Conservation (phyloP, 2,113 vertebrate species). For the Ceyx melanurus region DNA sequence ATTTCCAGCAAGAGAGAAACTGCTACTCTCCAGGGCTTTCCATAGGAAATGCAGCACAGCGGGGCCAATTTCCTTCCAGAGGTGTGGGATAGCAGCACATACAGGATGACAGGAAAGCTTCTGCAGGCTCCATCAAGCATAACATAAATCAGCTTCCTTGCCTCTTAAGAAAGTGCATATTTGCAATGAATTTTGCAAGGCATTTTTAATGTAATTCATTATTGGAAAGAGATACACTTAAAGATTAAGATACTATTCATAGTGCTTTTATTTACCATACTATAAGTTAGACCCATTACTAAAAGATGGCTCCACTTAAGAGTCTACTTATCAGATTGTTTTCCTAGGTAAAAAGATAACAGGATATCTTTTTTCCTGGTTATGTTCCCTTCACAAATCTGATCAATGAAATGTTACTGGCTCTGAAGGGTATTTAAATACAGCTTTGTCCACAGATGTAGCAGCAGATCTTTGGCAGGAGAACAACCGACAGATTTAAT, state of each 20-base stretch:
- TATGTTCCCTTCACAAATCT: neutral
- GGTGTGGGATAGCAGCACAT: neutral
- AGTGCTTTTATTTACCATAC: neutral
- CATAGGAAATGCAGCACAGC: neutral
- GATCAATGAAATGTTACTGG: slow-evolving; percentile 21
- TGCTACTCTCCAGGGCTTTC: neutral
- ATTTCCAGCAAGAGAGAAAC: neutral
- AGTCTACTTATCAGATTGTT: slow-evolving; percentile 6
- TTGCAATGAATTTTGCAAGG: neutral
- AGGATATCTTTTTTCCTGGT: slow-evolving; percentile 11
- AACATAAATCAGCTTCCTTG: neutral
- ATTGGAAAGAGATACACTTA: neutral
- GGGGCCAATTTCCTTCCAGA: neutral
- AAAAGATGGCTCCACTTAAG: neutral
- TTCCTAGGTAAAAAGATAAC: slow-evolving; percentile 45
- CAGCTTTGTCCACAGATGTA: slow-evolving; percentile 36
- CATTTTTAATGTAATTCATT: slow-evolving; percentile 50
- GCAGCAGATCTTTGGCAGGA: slow-evolving; percentile 49
- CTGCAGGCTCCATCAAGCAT: neutral
- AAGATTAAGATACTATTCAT: neutral
- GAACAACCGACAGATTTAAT: slow-evolving; percentile 45
- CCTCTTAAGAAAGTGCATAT: neutral
- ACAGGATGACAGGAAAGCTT: neutral
- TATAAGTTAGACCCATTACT: slow-evolving; percentile 32
- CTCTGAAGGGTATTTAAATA: slow-evolving; percentile 46